These are phyloP conservation scores for Heliconius sara DNA, from an alignment of 2,888 invertebrate genomes.

Conservation along the genomic window DNA sequence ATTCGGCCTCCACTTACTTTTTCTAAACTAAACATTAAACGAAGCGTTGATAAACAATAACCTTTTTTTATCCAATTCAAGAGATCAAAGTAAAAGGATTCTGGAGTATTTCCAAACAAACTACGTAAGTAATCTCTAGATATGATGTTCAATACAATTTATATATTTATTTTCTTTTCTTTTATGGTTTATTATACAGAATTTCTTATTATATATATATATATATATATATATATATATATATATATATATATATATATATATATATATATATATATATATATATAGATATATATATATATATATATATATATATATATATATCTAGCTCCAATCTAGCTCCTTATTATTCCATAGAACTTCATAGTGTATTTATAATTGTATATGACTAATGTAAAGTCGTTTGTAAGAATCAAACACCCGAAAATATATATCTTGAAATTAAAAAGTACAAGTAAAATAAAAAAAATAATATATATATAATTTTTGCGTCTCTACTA, in stretches of 20 bases:
- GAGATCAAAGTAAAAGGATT: slow-evolving; percentile 23
- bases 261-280: not conserved
- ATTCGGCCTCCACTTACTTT: slow-evolving; percentile 26
- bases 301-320: too few species aligned
- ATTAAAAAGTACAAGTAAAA: too few species aligned
- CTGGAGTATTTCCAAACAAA: slow-evolving; percentile 15
- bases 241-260: too few species aligned
- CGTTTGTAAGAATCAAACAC: not conserved
- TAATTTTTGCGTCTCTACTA: too few species aligned
- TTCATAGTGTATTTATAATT: not conserved
- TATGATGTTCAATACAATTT: not conserved
- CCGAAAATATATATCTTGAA: too few species aligned
- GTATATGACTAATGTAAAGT: not conserved
- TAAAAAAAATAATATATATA: too few species aligned
- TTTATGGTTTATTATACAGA: not conserved
- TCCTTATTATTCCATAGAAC: not conserved
- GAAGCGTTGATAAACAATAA: slow-evolving; percentile 28
- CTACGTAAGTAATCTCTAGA: not conserved
- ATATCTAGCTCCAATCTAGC: not conserved
- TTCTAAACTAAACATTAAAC: slow-evolving; percentile 27
- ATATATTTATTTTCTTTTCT: not conserved
- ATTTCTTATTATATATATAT: too few species aligned
- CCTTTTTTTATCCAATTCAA: slow-evolving; percentile 23
- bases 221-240: too few species aligned
- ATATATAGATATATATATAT: too few species aligned